Base-by-base conservation (phyloP, 2,797 vertebrate species). In the Diceros bicornis region DNA sequence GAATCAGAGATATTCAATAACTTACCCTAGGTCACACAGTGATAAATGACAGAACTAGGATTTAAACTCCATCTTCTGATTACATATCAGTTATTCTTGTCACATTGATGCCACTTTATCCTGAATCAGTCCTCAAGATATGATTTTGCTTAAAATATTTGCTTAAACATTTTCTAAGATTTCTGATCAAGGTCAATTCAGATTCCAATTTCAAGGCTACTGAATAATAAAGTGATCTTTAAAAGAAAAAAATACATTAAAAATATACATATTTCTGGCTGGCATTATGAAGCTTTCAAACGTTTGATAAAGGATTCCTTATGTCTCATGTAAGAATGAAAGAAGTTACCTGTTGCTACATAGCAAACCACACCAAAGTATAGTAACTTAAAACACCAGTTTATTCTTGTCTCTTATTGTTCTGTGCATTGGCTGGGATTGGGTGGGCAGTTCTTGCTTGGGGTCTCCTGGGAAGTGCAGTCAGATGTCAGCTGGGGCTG, bases 221-320 rank as follows among this genome's bases (percentile, higher is more conserved):
- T 69, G n/a, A 94, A 23, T 68, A 92, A 94, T 47, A 83, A 87
- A 95, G 4, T 71, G 17, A 92, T 62, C 32, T 82, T 89, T 83
- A 59, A 86, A 81, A 91, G 61, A 52, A 37, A 91, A 87, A 72
- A 44, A 79, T 52, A 62, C 3, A 32, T 23, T 25, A 64, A 91
- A 85, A 47, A 55, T 72, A 82, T 13, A 32, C 20, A 86, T n/a
- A 21, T 4, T 95, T 92, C 52, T 64, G 37, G 18, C 18, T 94
- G 50, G 37, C 72, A 79, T 52, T 61, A 68, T 47, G n/a, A 75
- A 52, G 93, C 18, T 84, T 78, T 82, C 50, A 68, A 83, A 93
- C 16, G 71, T 52, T 78, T 94, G 20, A 93, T 79, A 79, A 90
- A 84, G 14, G 14, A 59, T 52, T 52, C 50, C 14, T 52, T 52